Evolutionary conservation across 2,113 vertebrate species (phyloP), one percentile per base, ranked within the genome.

Genomic region (Sander vitreus): DNA sequence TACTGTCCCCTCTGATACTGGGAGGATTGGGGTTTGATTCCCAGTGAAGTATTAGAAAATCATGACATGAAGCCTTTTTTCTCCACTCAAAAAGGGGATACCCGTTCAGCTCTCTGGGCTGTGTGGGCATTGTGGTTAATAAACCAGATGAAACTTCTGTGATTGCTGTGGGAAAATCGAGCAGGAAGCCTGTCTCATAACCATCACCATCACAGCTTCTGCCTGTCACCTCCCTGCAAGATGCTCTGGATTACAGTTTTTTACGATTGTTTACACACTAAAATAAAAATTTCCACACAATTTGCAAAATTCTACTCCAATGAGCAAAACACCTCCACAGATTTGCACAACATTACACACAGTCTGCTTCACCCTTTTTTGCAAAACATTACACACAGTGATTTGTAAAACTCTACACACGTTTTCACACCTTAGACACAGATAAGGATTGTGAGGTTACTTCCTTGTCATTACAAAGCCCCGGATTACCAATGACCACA

Each of bases 81-180:
- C 54, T 67, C 13, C 12, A 15, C 59, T 70, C 13, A 16, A 39
- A 53, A 64, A 58, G 68, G 2, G 10, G 23, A 19, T 19, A 10
- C 19, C 33, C 55, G 25, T 11, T 63, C 43, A 50, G 62, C 66
- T 65, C 57, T n/a, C 12, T 2, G 3, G 23, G 23, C 47, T 47
- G 45, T 36, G 64, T 72, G 21, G 36, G 53, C 50, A 1, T 14
- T 12, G 73, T n/a, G 53, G 76, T 65, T 25, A 7, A 16, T 59
- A 77, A 70, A 71, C 33, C 59, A 75, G 80, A 86, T 76, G 36
- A 83, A 66, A 55, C 53, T 6, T 47, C 25, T 47, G 45, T 36
- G 57, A 63, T 58, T 21, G 16, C 39, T 50, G 70, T 54, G 65
- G 65, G 63, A 25, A 62, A 50, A 59, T 1, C 5, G 45, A 60